phyloP scores from a whole-genome alignment of 2,113 vertebrate species.

The Oxyura jamaicensis region DNA sequence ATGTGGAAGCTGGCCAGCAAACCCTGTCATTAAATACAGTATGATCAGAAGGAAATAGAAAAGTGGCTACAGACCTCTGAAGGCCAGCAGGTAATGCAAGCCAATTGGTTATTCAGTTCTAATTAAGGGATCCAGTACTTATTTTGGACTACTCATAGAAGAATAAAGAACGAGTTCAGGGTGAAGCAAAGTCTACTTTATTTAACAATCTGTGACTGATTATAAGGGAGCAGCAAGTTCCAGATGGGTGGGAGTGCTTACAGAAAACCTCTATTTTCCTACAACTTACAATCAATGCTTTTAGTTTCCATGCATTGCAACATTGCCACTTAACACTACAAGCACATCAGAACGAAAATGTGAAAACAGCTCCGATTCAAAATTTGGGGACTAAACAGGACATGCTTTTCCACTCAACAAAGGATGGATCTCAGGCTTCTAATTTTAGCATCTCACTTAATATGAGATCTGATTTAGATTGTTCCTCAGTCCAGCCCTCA shows the following conservation, averaged over 20 bases:
- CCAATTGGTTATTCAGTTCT: conserved; percentile 62
- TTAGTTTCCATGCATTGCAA: conserved; percentile 29
- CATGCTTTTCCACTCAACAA: conserved; percentile 10
- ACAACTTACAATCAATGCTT: conserved; percentile 54
- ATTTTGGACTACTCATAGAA: conserved; percentile 42
- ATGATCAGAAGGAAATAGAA: conserved; percentile 30
- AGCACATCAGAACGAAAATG: conserved; percentile 28
- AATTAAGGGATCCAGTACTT: conserved; percentile 59
- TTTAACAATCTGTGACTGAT: conserved; percentile 70
- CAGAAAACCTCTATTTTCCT: conserved; percentile 54
- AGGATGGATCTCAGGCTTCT: conserved; percentile 10
- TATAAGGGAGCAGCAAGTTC: conserved; percentile 68
- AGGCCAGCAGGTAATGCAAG: conserved; percentile 63
- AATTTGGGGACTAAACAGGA: conserved; percentile 25
- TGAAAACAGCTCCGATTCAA: conserved; percentile 37
- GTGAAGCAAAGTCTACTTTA: conserved; percentile 46
- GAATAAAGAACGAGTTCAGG: conserved; percentile 49
- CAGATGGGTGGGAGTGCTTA: conserved; percentile 65
- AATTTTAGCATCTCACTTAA: conserved; percentile 38
- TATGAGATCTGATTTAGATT: not conserved
- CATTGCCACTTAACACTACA: not conserved
- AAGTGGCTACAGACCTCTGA: conserved; percentile 42
- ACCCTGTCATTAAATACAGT: conserved; percentile 7
- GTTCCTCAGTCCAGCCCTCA: not conserved
- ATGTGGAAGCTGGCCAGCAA: conserved; percentile 41